A percentile compares a stretch with the other conserved stretches of the same genome.
phyloP scores from a whole-genome alignment of 2,113 vertebrate species.

The Cheirogaleus medius region DNA sequence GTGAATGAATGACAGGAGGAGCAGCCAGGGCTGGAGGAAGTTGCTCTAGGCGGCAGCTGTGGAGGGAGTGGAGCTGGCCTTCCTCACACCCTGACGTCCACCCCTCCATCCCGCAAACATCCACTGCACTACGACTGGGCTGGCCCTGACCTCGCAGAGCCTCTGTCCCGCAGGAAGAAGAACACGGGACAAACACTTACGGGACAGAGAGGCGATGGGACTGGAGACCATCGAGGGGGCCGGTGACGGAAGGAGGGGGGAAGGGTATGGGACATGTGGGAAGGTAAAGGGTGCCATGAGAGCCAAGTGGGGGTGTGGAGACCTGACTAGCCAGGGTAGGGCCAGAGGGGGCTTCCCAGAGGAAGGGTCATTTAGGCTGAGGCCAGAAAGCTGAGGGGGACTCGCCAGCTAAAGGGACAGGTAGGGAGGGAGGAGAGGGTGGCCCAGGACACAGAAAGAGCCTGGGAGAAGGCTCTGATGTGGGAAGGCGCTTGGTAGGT shows the following conservation, averaged over 20 bases:
- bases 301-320: background rate
- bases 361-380: background rate
- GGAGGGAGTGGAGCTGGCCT: background rate
- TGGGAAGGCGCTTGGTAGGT: background rate
- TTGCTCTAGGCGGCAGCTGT: too few species aligned
- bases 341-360: background rate
- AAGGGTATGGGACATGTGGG: background rate
- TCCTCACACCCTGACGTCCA: background rate
- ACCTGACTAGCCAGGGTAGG: background rate
- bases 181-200: background rate
- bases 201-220: background rate
- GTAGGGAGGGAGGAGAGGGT: background rate
- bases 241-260: background rate
- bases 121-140: rapidly evolving
- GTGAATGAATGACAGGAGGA: background rate
- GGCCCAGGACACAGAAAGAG: background rate
- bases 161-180: background rate
- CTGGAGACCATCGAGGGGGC: background rate
- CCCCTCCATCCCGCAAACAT: too few species aligned
- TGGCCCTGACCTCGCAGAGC: background rate
- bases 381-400: background rate
- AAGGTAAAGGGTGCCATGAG: too few species aligned
- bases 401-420: background rate
- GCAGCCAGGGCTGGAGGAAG: too few species aligned
- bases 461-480: background rate